A percentile compares a stretch with the other conserved stretches of the same genome.
Evolutionary conservation across 2,113 vertebrate genomes (phyloP).

Genomic region (Lamprotornis superbus): DNA sequence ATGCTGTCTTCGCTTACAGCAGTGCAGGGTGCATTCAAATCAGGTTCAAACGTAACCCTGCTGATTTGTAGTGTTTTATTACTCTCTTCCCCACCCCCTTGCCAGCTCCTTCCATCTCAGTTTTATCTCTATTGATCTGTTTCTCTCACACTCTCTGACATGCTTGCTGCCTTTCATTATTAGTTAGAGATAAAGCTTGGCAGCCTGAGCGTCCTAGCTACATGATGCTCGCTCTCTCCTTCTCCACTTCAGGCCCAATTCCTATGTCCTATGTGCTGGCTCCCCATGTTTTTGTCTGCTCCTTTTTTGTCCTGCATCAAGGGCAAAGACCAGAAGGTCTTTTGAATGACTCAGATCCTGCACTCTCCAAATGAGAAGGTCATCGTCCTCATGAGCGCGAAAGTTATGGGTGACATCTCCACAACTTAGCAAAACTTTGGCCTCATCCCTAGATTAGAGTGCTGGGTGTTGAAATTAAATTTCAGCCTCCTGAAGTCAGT

Average conservation of each 20-base stretch:
- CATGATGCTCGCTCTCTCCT: neutral
- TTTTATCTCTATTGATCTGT: conserved; percentile 71
- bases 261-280: neutral
- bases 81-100: conserved; percentile 19
- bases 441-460: neutral
- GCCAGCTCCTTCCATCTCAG: conserved; percentile 24
- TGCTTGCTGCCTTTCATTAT: conserved; percentile 68
- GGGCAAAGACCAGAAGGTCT: neutral
- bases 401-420: neutral
- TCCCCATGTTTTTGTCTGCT: neutral
- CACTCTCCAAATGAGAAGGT: neutral
- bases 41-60: neutral
- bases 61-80: neutral
- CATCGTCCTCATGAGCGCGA: rapidly evolving
- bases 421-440: neutral
- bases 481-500: neutral
- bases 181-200: conserved; percentile 56
- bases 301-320: neutral
- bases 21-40: neutral
- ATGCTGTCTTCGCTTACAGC: neutral
- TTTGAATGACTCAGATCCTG: neutral
- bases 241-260: neutral
- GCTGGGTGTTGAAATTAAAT: neutral
- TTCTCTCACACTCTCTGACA: conserved; percentile 62
- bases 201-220: neutral